Percentiles rank a stretch among this genome's conserved stretches.
Evolutionary conservation across 2,113 vertebrate species (phyloP).

Genomic region (Pimephales promelas): DNA sequence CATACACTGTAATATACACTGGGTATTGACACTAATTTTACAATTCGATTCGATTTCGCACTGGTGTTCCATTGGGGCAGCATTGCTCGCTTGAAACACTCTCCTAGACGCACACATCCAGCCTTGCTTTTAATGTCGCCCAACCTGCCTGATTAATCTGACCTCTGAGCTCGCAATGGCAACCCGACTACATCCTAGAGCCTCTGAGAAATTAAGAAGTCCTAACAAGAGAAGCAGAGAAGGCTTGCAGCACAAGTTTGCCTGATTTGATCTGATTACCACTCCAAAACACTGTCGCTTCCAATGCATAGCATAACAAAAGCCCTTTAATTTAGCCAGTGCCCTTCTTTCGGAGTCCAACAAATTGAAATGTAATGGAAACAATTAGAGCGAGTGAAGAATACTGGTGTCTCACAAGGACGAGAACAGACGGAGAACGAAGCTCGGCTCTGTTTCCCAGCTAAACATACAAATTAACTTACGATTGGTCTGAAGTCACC

Average conservation of each 20-base stretch:
- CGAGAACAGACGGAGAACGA: slow-evolving; percentile 39
- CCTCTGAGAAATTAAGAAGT: slow-evolving; percentile 74
- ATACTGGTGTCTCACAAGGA: slow-evolving; percentile 47
- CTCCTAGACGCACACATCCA: not conserved
- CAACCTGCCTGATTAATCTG: slow-evolving; percentile 70
- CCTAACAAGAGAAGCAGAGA: slow-evolving; percentile 72
- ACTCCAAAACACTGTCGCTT: slow-evolving; percentile 73
- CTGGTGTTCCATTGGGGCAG: not conserved
- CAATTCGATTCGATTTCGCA: no score
- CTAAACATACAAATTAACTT: slow-evolving; percentile 10
- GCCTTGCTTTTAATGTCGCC: slow-evolving; percentile 41
- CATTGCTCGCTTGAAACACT: not conserved
- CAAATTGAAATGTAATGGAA: slow-evolving; percentile 77
- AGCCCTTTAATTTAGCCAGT: slow-evolving; percentile 71
- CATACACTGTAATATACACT: no score
- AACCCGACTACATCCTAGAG: slow-evolving; percentile 63
- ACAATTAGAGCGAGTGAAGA: slow-evolving; percentile 68
- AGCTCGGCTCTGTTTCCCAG: not conserved
- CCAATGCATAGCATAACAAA: slow-evolving; percentile 75
- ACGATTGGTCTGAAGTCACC: slow-evolving; percentile 24
- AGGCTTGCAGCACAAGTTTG: slow-evolving; percentile 68
- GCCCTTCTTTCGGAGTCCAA: slow-evolving; percentile 72
- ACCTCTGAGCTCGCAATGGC: slow-evolving; percentile 67
- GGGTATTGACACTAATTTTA: no score
- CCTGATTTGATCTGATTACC: slow-evolving; percentile 75